phyloP scores from a whole-genome alignment of 2,888 invertebrate species.

The Himalopsyche tibetana region DNA sequence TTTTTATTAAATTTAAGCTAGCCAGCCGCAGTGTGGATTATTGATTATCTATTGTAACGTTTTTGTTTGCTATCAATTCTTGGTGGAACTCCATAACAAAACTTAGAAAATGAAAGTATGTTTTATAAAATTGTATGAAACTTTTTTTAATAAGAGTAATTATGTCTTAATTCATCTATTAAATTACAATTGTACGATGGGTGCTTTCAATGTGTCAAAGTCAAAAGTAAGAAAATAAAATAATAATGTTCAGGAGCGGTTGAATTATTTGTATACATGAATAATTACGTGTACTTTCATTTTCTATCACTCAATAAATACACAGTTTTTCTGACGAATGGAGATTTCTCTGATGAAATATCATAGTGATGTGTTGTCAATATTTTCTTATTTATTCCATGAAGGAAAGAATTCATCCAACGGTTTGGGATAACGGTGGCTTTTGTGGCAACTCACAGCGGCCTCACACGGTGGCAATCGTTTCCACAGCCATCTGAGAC shows the following conservation, averaged over 20 bases:
- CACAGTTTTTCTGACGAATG: conserved; percentile 1
- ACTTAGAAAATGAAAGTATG: conserved; percentile 19
- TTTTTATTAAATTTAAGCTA: conserved; percentile 3
- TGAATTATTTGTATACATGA: too few species aligned
- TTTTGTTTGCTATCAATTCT: conserved; percentile 17
- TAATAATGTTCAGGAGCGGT: too few species aligned
- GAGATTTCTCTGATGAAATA: not conserved
- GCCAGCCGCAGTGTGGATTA: not conserved
- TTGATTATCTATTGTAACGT: not conserved
- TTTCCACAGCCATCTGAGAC: conserved; percentile 77
- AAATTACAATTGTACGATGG: too few species aligned
- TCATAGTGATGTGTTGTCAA: not conserved
- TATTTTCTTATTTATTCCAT: conserved; percentile 66
- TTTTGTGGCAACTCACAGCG: conserved; percentile 93
- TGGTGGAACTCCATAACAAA: conserved; percentile 32
- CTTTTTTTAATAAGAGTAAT: too few species aligned
- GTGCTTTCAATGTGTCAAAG: too few species aligned
- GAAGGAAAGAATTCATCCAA: conserved; percentile 88
- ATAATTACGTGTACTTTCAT: not conserved
- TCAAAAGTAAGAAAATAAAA: too few species aligned
- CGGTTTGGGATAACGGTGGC: conserved; percentile 90
- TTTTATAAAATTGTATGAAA: not conserved
- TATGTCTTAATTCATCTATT: too few species aligned
- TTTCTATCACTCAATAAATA: conserved; percentile 20
- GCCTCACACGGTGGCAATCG: conserved; percentile 92